These are phyloP conservation scores for Sylvilagus bachmani DNA, from an alignment of 2,113 vertebrate species.

Conservation along the genomic window DNA sequence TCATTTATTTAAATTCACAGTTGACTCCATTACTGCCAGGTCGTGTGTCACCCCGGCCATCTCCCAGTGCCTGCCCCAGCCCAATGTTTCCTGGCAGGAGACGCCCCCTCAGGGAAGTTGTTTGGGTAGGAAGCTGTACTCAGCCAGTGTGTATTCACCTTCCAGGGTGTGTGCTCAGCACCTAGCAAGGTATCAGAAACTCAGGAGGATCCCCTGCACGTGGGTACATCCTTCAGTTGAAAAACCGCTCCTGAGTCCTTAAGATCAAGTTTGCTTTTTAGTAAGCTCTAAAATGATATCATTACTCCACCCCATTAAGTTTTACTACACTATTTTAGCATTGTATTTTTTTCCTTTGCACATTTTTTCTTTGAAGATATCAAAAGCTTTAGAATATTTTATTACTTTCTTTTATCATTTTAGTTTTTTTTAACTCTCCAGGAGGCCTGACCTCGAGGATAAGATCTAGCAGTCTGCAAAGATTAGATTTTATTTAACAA, in stretches of 20 bases:
- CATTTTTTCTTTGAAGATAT: conserved; percentile 51
- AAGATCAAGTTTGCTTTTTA: conserved; percentile 1
- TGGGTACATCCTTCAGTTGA: conserved; percentile 7
- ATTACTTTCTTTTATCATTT: conserved; percentile 54
- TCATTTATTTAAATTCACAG: no score
- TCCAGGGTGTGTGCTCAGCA: neutral
- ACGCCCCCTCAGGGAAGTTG: neutral
- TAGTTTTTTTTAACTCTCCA: conserved; percentile 5
- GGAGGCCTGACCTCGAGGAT: conserved; percentile 37
- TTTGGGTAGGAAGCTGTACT: neutral
- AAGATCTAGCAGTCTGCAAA: conserved; percentile 50
- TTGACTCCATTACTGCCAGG: neutral
- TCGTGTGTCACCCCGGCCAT: neutral
- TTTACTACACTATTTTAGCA: conserved; percentile 60
- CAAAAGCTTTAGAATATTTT: conserved; percentile 57
- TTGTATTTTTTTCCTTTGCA: conserved; percentile 27
- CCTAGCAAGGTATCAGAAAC: neutral
- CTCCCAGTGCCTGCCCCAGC: neutral
- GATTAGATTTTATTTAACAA: conserved; percentile 72
- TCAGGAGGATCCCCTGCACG: neutral
- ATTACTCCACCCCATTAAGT: conserved; percentile 62
- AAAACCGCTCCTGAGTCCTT: conserved; percentile 34
- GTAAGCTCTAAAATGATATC: conserved; percentile 54
- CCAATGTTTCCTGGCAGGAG: neutral
- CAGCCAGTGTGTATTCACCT: neutral